Evolutionary conservation across 2,113 vertebrate species (phyloP).

Genomic region (Arizona elegans): DNA sequence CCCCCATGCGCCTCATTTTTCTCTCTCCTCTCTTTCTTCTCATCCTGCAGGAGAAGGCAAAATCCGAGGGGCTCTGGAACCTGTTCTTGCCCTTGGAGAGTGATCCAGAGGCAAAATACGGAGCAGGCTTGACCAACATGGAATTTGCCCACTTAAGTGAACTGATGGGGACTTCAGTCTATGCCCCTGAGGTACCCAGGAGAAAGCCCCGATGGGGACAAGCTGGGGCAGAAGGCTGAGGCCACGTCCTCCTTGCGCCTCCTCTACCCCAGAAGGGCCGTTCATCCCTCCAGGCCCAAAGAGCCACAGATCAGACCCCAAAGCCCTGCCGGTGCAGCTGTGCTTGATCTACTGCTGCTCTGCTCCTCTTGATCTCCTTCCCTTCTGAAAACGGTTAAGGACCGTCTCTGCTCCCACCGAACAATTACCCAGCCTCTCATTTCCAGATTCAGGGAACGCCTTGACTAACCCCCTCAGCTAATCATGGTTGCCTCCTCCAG

Average conservation of each 20-base stretch:
- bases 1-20: background rate
- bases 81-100: slow-evolving; percentile 66
- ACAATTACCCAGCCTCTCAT: background rate
- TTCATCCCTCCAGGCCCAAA: background rate
- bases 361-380: background rate
- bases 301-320: background rate
- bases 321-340: background rate
- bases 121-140: slow-evolving; percentile 65
- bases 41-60: slow-evolving; percentile 61
- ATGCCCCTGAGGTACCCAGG: slow-evolving; percentile 64
- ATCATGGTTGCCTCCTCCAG: slow-evolving; percentile 33
- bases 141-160: slow-evolving; percentile 68
- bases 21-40: background rate
- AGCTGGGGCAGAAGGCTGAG: background rate
- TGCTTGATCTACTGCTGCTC: no score
- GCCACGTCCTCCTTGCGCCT: no score
- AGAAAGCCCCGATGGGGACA: no score
- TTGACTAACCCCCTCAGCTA: no score
- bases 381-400: background rate
- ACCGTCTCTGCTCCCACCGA: background rate
- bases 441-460: background rate
- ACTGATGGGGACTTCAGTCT: slow-evolving; percentile 65
- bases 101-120: slow-evolving; percentile 62
- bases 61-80: slow-evolving; percentile 68
- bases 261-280: background rate